phyloP scores from a whole-genome alignment of 2,113 vertebrate species.

The Clinocottus analis region DNA sequence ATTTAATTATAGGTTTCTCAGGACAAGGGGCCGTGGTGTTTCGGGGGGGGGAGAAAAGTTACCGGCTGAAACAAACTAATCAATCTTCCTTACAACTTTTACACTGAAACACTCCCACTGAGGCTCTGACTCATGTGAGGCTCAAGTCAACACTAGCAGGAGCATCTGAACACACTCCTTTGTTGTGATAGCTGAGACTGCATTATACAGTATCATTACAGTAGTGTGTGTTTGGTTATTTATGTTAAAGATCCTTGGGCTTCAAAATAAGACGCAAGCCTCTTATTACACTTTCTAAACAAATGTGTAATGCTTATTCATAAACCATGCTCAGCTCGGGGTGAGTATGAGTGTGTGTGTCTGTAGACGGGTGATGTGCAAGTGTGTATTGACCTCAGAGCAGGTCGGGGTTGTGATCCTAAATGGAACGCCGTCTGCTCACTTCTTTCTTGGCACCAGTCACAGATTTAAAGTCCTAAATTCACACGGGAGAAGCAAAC shows the following conservation, averaged over 20 bases:
- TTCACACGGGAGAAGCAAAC: neutral
- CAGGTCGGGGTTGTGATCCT: neutral
- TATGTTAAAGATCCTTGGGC: neutral
- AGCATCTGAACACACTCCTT: neutral
- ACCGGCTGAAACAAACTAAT: conserved; percentile 28
- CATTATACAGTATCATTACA: neutral
- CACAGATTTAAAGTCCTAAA: neutral
- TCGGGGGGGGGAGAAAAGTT: neutral
- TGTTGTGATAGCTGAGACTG: conserved; percentile 5
- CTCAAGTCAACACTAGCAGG: neutral
- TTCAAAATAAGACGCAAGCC: neutral
- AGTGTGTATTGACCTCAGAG: conserved; percentile 4
- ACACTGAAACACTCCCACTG: conserved; percentile 13
- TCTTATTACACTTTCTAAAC: neutral
- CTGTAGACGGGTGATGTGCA: neutral
- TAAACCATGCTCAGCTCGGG: too few species aligned
- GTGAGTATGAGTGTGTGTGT: neutral
- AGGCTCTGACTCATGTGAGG: neutral
- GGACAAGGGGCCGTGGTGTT: conserved; percentile 13
- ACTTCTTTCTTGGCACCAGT: neutral
- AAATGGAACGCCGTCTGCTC: neutral
- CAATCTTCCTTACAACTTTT: conserved; percentile 2
- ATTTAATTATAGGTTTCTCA: conserved; percentile 44
- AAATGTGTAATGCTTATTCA: neutral
- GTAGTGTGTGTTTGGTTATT: neutral